Conservation (phyloP, 2,888 invertebrate species). For the Eledone cirrhosa region DNA sequence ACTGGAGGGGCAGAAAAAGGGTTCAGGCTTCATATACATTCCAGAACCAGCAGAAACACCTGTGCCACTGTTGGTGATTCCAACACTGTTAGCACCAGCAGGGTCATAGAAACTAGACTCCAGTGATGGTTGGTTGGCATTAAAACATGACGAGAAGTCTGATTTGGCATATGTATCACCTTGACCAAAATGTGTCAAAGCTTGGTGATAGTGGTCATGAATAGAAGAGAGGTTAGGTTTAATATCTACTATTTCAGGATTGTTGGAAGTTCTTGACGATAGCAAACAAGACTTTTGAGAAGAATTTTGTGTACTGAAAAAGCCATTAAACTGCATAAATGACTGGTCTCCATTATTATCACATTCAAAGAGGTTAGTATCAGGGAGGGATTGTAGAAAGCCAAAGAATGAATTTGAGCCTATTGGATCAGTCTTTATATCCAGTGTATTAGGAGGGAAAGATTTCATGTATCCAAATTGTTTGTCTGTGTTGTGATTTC, state of each 20-base stretch:
- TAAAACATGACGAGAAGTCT: slow-evolving; percentile 16
- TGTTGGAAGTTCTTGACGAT: slow-evolving; percentile 7
- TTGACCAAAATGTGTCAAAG: slow-evolving; percentile 8
- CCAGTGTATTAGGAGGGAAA: not conserved
- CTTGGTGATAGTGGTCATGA: slow-evolving; percentile 26
- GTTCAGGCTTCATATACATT: slow-evolving; percentile 17
- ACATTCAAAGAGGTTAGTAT: slow-evolving; percentile 21
- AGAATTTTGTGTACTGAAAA: not conserved
- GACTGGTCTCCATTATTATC: slow-evolving; percentile 19
- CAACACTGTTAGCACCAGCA: not conserved
- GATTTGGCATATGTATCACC: slow-evolving; percentile 10
- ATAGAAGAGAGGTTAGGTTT: slow-evolving; percentile 14
- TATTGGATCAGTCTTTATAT: not conserved
- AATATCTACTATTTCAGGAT: slow-evolving; percentile 17
- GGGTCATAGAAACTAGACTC: slow-evolving; percentile 9
- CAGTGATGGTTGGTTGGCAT: not conserved
- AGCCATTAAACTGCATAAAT: slow-evolving; percentile 14
- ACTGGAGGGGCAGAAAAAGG: slow-evolving; percentile 12
- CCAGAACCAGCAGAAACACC: not conserved
- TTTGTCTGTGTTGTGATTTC: slow-evolving; percentile 13
- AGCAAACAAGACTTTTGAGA: slow-evolving; percentile 19
- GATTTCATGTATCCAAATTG: slow-evolving; percentile 5
- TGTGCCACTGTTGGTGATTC: not conserved
- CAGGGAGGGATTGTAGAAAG: slow-evolving; percentile 16
- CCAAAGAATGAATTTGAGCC: slow-evolving; percentile 15